Base-by-base conservation (phyloP, 2,113 vertebrate genomes). In the Isurus oxyrinchus region DNA sequence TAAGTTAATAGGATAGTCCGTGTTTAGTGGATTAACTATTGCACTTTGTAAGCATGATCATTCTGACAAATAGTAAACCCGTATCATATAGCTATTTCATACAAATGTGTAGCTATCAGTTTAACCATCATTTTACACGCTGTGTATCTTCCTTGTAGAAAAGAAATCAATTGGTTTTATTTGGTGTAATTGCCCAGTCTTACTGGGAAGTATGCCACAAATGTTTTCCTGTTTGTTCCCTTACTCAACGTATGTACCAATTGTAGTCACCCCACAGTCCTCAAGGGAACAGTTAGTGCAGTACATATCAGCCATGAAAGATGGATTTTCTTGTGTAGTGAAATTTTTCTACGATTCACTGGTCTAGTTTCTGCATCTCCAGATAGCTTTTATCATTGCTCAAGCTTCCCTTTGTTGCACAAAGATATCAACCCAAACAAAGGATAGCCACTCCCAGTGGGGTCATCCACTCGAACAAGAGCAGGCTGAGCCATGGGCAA, bases 391-490 rank as follows among this genome's bases (percentile, higher is more conserved):
- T 27, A 69, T 49, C 96, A 97, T 97, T 97, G 97, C 97, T 53
- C 97, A 97, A 97, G 97, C 98, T 97, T 97, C 97, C 96, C 87
- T 61, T 96, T 96, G 96, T 97, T 96, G 96, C 97, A 97, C 96
- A 96, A 97, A 97, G 97, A 96, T 97, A 96, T 97, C 97, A 97
- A 97, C 97, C 69, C 69, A 97, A 98, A 97, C 84, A 97, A 98
- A 97, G 97, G 96, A 97, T 96, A 96, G 96, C 97, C 97, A 97
- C 97, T 97, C 96, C 94, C 96, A 97, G 96, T 97, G 96, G 96
- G 97, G 97, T 96, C 55, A 40, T 94, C 96, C 96, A 96, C 96
- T 97, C 97, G 96, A 97, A 97, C 97, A 96, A 97, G 97, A 96
- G 88, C 96, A 55, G 86, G 49, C 2, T 55, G 86, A 91, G 14